Evolutionary conservation across 2,888 invertebrate genomes (phyloP), one percentile per base, ranked within the genome.

Genomic region (Dynastes grantii): DNA sequence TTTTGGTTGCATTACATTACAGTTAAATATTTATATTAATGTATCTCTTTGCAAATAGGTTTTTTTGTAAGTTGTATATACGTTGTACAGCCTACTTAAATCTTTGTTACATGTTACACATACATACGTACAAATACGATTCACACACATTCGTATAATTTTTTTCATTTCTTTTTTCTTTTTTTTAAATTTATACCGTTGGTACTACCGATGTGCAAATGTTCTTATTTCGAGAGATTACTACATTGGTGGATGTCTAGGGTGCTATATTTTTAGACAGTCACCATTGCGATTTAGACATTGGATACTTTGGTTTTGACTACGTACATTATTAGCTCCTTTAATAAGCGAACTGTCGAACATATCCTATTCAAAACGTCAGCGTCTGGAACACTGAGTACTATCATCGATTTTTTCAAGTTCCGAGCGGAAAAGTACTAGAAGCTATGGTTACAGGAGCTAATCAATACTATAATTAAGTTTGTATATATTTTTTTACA

Each of bases 11-110:
- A 73, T 32, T 32, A 32, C 77, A 76, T 81, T 80, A 82, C 79
- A 81, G 77, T 82, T 81, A 81, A 80, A 80, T 80, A 81, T 81
- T 79, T 80, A 53, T 79, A 82, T 80, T 82, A 82, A 82, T 79
- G 80, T 80, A 81, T 79, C 77, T 81, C 70, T 82, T 82, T 82
- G 82, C 82, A 80, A 73, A 81, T 80, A 80, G 77, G 77, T 16
- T 78, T 68, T 79, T 79, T 82, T 81, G 85, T 85, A 85, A 86
- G 85, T 85, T 86, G 84, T 83, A 83, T 83, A 85, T 85, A 85
- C 84, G 83, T 85, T 84, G 83, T 83, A 85, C 84, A 84, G 84
- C 83, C 83, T 84, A 84, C 83, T 82, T 73, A 84, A 82, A 83
- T 83, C 83, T 82, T 84, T 83, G 84, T 84, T 84, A 84, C 83